phyloP scores from a whole-genome alignment of 2,797 vertebrate species.

The Melanotaenia boesemani region DNA sequence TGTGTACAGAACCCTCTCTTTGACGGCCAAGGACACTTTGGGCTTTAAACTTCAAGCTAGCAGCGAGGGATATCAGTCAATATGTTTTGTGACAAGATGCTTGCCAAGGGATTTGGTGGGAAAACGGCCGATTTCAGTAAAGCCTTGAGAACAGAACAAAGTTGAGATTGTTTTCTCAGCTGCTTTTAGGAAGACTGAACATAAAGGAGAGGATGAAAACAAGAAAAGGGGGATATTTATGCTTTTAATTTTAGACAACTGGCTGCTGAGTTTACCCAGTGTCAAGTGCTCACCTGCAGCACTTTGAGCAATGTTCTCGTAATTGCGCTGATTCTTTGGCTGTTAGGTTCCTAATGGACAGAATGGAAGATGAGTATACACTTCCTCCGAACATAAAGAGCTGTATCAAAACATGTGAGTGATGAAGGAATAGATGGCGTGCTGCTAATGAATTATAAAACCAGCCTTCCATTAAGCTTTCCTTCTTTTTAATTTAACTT shows the following conservation, averaged over 20 bases:
- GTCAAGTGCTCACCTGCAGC: conserved; percentile 76
- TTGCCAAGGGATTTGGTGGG: conserved; percentile 60
- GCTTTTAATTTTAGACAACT: conserved; percentile 62
- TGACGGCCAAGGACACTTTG: conserved; percentile 69
- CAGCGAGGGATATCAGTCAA: conserved; percentile 67
- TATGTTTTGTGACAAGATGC: conserved; percentile 73
- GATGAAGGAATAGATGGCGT: conserved; percentile 34
- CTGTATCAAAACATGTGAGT: conserved; percentile 45
- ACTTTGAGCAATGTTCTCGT: conserved; percentile 62
- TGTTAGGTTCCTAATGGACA: conserved; percentile 66
- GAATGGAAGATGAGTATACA: conserved; percentile 57
- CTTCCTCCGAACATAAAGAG: conserved; percentile 46
- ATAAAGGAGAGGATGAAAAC: conserved; percentile 20
- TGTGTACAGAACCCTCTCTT: conserved; percentile 62
- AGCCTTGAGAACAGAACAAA: conserved; percentile 48
- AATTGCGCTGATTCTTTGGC: conserved; percentile 73
- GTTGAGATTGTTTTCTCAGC: conserved; percentile 45
- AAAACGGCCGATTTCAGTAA: conserved; percentile 64
- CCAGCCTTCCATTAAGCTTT: conserved; percentile 46
- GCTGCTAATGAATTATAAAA: conserved; percentile 58
- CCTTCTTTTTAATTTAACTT: conserved; percentile 53
- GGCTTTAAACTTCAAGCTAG: conserved; percentile 64
- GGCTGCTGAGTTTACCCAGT: conserved; percentile 42
- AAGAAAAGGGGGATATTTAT: conserved; percentile 52
- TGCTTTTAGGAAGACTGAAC: conserved; percentile 49